These are phyloP conservation scores for Pristis pectinata DNA, from an alignment of 2,797 vertebrate species.

Conservation along the genomic window DNA sequence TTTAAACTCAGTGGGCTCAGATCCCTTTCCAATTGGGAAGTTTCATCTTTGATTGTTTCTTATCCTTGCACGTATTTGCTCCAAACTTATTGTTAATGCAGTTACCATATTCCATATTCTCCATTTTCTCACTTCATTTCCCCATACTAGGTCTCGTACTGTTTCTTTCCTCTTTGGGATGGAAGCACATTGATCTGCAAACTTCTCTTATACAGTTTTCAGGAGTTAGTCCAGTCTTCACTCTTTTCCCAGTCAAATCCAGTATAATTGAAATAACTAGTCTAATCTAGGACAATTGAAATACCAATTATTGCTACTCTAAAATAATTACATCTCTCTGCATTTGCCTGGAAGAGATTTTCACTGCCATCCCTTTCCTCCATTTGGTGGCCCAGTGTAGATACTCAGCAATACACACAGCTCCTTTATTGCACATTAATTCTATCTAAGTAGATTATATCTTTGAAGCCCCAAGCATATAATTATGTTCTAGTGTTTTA, in stretches of 20 bases:
- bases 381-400: no score
- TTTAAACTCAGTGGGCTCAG: background rate
- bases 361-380: background rate
- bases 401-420: background rate
- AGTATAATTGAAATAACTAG: no score
- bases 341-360: background rate
- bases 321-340: no score
- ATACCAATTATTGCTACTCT: no score
- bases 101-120: background rate
- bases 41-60: background rate
- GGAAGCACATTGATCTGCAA: no score
- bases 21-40: no score
- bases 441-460: background rate
- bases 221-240: no score
- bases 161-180: background rate
- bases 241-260: no score
- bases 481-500: background rate
- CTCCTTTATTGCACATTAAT: background rate
- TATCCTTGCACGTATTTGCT: background rate
- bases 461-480: no score
- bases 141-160: background rate
- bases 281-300: no score
- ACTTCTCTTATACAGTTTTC: no score
- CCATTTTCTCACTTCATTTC: background rate
- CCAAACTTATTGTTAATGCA: background rate